These are phyloP conservation scores for Semnornis frantzii DNA, from an alignment of 2,113 vertebrate genomes.

Conservation along the genomic window DNA sequence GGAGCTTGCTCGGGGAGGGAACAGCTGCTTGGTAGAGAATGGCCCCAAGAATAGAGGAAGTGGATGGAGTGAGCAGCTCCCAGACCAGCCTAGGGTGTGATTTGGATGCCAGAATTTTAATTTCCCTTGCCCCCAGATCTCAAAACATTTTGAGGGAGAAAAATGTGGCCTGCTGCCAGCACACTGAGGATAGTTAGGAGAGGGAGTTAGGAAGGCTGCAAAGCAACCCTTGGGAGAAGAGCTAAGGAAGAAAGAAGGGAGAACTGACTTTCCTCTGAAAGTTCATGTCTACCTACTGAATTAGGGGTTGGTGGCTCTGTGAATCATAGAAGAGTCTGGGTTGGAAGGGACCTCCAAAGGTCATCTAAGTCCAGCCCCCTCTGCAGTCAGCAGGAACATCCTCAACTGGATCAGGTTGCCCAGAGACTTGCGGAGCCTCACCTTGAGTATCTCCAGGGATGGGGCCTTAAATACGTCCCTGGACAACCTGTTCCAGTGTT, in stretches of 20 bases:
- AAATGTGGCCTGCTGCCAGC: not conserved
- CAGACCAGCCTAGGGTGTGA: not conserved
- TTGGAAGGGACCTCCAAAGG: too few relatives aligned
- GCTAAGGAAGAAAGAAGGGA: not conserved
- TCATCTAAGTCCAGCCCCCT: too few relatives aligned
- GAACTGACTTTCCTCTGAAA: not conserved
- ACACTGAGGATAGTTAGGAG: not conserved
- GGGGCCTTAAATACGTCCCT: too few relatives aligned
- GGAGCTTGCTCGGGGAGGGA: not conserved
- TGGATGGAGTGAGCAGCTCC: not conserved
- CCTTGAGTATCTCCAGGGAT: too few relatives aligned
- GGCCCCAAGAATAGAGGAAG: not conserved
- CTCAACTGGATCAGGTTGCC: too few relatives aligned
- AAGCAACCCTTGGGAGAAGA: not conserved
- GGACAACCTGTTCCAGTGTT: too few relatives aligned
- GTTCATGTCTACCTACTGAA: fast-evolving
- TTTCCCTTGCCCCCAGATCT: not conserved
- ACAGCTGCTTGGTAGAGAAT: not conserved
- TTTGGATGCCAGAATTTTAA: not conserved
- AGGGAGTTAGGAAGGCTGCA: not conserved
- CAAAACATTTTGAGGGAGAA: not conserved
- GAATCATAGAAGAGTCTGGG: too few relatives aligned
- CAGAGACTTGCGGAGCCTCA: too few relatives aligned
- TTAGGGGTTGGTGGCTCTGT: not conserved
- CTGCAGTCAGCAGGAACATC: too few relatives aligned